Percentiles rank a stretch among this genome's conserved stretches.
These are phyloP conservation scores for Melangyna quadrimaculata DNA, from an alignment of 2,888 invertebrate species.

Conservation along the genomic window DNA sequence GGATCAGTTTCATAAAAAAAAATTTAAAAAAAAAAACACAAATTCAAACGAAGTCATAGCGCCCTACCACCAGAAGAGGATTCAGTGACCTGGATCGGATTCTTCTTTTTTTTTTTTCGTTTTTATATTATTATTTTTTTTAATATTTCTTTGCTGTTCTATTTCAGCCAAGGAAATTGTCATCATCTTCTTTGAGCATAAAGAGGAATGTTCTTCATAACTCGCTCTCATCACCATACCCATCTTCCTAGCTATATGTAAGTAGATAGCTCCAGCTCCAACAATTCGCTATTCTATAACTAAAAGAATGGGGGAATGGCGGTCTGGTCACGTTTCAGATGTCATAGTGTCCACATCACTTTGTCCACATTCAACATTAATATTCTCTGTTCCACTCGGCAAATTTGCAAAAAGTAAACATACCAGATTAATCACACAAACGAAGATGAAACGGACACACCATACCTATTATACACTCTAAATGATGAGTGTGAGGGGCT, in stretches of 20 bases:
- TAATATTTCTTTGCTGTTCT: not conserved
- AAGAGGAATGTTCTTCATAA: slow-evolving; percentile 14
- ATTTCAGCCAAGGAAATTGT: slow-evolving; percentile 41
- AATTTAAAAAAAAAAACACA: too few relatives aligned
- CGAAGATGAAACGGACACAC: not conserved
- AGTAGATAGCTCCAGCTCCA: not conserved
- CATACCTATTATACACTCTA: too few relatives aligned
- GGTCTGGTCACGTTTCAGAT: slow-evolving; percentile 50
- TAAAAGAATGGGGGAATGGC: not conserved
- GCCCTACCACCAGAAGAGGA: slow-evolving; percentile 10
- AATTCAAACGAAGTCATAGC: slow-evolving; percentile 37
- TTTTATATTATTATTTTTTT: not conserved
- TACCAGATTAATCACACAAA: slow-evolving; percentile 58
- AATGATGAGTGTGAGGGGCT: not conserved
- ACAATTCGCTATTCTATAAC: not conserved
- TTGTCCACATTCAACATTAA: slow-evolving; percentile 47
- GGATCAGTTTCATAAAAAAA: slow-evolving; percentile 60
- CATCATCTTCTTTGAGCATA: slow-evolving; percentile 39
- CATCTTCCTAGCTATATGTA: not conserved
- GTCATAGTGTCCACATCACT: slow-evolving; percentile 48
- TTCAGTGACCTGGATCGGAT: slow-evolving; percentile 55
- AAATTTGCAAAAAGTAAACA: slow-evolving; percentile 53
- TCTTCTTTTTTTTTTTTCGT: not conserved
- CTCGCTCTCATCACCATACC: not conserved
- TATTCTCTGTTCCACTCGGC: slow-evolving; percentile 59